Percentiles rank a stretch among this genome's conserved stretches.
Conservation (phyloP, 2,888 invertebrate species). For the Rapana venosa region DNA sequence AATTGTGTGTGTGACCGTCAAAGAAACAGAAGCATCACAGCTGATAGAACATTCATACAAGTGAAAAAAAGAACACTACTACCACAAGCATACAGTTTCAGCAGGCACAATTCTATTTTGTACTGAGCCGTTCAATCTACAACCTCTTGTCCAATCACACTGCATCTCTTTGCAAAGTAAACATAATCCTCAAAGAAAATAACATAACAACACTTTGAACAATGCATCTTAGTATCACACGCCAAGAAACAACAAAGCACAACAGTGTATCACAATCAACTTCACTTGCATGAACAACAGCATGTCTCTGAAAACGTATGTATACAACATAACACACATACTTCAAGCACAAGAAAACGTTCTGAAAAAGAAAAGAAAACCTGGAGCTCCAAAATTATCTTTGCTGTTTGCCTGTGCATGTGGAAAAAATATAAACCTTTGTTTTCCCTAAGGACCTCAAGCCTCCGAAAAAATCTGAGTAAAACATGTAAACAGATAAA, state of each 20-base stretch:
- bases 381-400: not conserved
- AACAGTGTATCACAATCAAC: slow-evolving; percentile 3
- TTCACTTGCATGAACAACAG: not conserved
- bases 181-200: not conserved
- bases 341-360: no score
- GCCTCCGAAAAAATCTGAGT: not conserved
- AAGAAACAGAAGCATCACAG: no score
- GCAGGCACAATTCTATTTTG: no score
- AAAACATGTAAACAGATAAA: not conserved
- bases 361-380: not conserved
- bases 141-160: no score
- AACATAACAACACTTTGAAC: not conserved
- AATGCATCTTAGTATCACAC: not conserved
- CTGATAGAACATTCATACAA: no score
- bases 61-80: no score
- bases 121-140: no score
- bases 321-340: not conserved
- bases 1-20: no score
- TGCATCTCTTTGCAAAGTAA: no score
- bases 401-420: not conserved
- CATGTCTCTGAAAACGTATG: not conserved
- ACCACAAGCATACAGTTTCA: no score
- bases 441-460: not conserved
- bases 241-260: not conserved
- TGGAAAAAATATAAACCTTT: not conserved